A percentile compares a stretch with the other conserved stretches of the same genome.
Evolutionary conservation across 2,113 vertebrate species (phyloP).

Genomic region (Alouatta palliata): DNA sequence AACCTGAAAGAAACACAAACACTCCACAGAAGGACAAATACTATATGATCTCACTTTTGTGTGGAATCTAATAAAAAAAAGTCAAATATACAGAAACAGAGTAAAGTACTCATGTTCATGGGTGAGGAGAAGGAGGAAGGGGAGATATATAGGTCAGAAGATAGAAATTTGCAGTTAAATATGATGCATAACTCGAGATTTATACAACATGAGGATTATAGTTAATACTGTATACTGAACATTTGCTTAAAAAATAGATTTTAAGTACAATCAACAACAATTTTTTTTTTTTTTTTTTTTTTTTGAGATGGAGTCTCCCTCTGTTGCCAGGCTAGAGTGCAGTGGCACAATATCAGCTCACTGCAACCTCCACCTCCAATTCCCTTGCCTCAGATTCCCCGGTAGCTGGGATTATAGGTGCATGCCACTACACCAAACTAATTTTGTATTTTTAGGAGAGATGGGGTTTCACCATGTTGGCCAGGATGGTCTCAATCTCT

Average conservation of each 20-base stretch:
- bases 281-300: too few relatives aligned
- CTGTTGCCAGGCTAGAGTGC: neutral
- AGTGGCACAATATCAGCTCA: neutral
- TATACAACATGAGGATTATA: neutral
- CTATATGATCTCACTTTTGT: neutral
- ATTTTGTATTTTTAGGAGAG: neutral
- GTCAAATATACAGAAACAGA: neutral
- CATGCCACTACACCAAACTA: neutral
- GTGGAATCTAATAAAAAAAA: neutral
- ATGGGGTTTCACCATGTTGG: neutral
- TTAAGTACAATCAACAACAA: neutral
- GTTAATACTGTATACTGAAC: neutral
- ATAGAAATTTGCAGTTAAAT: neutral
- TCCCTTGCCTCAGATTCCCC: neutral
- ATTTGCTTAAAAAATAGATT: neutral
- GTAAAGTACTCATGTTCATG: too few relatives aligned
- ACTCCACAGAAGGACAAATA: neutral
- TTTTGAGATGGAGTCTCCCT: neutral
- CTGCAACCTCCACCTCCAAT: neutral
- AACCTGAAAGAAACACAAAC: neutral
- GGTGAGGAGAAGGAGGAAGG: neutral
- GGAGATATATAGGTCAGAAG: neutral
- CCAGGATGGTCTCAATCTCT: neutral
- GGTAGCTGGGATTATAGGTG: neutral
- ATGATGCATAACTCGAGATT: neutral